Conservation (phyloP, 2,888 invertebrate species). For the Perithous albicinctus region DNA sequence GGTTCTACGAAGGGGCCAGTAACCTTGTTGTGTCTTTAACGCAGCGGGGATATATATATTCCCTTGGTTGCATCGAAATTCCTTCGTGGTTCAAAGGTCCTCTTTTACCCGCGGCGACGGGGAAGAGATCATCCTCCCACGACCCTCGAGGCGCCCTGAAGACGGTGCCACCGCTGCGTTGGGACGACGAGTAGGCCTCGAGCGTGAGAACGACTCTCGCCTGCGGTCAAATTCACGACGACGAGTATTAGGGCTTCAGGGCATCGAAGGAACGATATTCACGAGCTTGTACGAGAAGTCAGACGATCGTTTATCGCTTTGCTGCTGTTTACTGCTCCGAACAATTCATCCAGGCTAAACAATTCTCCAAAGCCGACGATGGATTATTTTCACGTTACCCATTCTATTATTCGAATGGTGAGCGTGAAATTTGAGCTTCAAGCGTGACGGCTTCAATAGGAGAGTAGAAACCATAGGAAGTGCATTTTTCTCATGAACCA, state of each 20-base stretch:
- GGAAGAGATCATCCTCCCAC: constrained; percentile 76
- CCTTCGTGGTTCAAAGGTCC: constrained; percentile 79
- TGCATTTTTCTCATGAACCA: constrained; percentile 19
- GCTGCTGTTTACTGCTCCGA: background rate
- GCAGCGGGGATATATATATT: constrained; percentile 46
- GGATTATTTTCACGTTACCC: background rate
- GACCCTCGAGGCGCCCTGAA: constrained; percentile 74
- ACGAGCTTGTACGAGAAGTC: constrained; percentile 7
- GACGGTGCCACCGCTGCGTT: constrained; percentile 29
- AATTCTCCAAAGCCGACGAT: background rate
- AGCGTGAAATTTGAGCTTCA: constrained; percentile 70
- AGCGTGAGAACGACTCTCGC: constrained; percentile 80
- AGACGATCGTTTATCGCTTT: background rate
- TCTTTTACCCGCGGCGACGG: constrained; percentile 48
- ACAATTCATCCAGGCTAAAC: background rate
- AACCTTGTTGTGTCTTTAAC: constrained; percentile 32
- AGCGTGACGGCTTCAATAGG: constrained; percentile 71
- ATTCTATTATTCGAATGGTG: constrained; percentile 3
- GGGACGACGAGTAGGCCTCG: constrained; percentile 42
- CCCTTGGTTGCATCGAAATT: constrained; percentile 73
- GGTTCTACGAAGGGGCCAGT: constrained; percentile 4
- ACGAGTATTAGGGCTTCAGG: constrained; percentile 79
- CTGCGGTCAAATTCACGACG: constrained; percentile 79
- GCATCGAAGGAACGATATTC: constrained; percentile 62
- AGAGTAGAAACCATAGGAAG: constrained; percentile 64